These are phyloP conservation scores for Coccyzus lansbergi DNA, from an alignment of 2,797 vertebrate species.

Conservation along the genomic window DNA sequence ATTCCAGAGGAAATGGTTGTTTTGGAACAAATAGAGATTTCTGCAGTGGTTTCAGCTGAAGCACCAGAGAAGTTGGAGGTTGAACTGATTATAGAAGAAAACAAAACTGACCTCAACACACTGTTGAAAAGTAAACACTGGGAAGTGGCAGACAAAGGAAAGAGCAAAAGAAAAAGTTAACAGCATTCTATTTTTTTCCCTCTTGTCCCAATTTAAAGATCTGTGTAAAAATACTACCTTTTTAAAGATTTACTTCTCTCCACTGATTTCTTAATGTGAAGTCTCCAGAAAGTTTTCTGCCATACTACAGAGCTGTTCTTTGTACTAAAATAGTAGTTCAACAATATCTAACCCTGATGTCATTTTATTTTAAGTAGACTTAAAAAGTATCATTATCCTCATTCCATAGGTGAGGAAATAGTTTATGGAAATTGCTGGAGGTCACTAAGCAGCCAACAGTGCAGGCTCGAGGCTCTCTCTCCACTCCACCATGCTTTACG, in stretches of 20 bases:
- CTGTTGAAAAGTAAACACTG: constrained; percentile 15
- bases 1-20: constrained; percentile 33
- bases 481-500: neutral
- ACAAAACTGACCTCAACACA: constrained; percentile 47
- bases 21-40: constrained; percentile 21
- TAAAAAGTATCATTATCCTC: constrained; percentile 33
- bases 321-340: neutral
- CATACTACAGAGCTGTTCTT: neutral
- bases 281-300: neutral
- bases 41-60: constrained; percentile 19
- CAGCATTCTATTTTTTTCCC: constrained; percentile 39
- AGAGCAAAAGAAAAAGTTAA: constrained; percentile 6
- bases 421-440: constrained; percentile 39
- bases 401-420: constrained; percentile 50
- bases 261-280: neutral
- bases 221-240: constrained; percentile 43
- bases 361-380: neutral
- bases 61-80: constrained; percentile 10
- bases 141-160: neutral
- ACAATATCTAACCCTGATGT: neutral
- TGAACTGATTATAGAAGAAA: constrained; percentile 24
- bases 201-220: constrained; percentile 33
- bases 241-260: neutral
- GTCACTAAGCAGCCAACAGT: constrained; percentile 36
- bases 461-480: neutral